phyloP scores from a whole-genome alignment of 2,113 vertebrate species.

The Danionella cerebrum region DNA sequence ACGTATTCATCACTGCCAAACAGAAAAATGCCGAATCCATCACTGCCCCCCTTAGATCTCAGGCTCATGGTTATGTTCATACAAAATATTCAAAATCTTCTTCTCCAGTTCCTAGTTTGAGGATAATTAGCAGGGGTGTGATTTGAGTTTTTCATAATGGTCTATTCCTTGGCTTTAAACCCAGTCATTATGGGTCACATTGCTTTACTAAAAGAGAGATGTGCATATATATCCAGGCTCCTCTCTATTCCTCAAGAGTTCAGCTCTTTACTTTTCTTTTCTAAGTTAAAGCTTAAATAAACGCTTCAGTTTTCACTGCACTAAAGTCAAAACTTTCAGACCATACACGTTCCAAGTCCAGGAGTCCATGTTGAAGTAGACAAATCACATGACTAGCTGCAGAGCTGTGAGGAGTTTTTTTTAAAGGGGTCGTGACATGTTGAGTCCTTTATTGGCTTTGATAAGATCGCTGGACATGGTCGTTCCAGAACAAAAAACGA shows the following conservation, averaged over 20 bases:
- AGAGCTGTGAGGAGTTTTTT: too few species aligned
- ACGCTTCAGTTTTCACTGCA: too few species aligned
- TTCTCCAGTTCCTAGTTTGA: not conserved
- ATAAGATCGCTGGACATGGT: too few species aligned
- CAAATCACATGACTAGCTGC: too few species aligned
- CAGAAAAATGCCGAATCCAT: not conserved
- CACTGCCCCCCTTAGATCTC: not conserved
- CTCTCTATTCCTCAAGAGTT: not conserved
- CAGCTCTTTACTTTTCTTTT: too few species aligned
- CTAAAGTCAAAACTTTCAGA: too few species aligned
- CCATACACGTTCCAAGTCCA: too few species aligned
- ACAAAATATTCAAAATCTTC: not conserved
- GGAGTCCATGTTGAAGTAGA: too few species aligned
- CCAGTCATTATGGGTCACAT: not conserved
- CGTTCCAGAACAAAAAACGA: too few species aligned
- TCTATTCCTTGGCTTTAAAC: not conserved
- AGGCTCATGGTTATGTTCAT: conserved; percentile 2
- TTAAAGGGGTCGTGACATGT: too few species aligned
- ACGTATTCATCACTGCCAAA: not conserved
- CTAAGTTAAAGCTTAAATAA: too few species aligned
- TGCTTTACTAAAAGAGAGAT: not conserved
- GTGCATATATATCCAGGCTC: not conserved
- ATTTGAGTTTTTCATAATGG: conserved; percentile 1
- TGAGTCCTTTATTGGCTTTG: too few species aligned
- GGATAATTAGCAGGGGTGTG: not conserved